These are phyloP conservation scores for Zaprionus ghesquierei DNA, from an alignment of 1,140 invertebrate species.

Conservation along the genomic window DNA sequence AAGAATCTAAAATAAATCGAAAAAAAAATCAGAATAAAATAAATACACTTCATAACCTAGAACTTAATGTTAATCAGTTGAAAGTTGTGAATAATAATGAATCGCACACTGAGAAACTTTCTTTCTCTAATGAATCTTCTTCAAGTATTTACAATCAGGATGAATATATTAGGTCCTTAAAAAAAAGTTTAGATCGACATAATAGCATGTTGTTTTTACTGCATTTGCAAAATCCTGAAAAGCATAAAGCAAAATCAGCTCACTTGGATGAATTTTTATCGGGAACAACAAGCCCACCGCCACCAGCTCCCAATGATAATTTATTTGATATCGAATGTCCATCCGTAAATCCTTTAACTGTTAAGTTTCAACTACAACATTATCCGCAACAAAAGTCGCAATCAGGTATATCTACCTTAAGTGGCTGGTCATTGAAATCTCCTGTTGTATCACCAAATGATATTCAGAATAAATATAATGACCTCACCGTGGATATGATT, in stretches of 20 bases:
- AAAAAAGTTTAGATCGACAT: conserved; percentile 72
- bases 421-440: conserved; percentile 91
- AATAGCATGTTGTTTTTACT: conserved; percentile 80
- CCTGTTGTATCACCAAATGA: conserved; percentile 76
- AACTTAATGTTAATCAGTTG: background rate
- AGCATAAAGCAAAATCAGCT: conserved; percentile 36
- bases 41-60: conserved; percentile 24
- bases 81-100: background rate
- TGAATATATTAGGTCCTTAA: conserved; percentile 78
- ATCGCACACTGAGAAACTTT: background rate
- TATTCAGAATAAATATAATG: conserved; percentile 25
- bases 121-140: conserved; percentile 6
- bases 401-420: conserved; percentile 93
- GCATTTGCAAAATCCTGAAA: conserved; percentile 78
- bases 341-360: conserved; percentile 35
- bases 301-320: conserved; percentile 87
- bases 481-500: conserved; percentile 22
- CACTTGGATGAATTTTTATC: conserved; percentile 53
- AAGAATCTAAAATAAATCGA: conserved; percentile 72
- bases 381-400: conserved; percentile 86
- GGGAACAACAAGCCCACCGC: conserved; percentile 88
- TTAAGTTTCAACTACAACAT: conserved; percentile 38
- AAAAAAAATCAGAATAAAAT: conserved; percentile 66
- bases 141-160: conserved; percentile 74
- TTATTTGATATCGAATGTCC: background rate